Evolutionary conservation across 2,888 invertebrate genomes (phyloP).

Genomic region (Polyommatus iphigenia): DNA sequence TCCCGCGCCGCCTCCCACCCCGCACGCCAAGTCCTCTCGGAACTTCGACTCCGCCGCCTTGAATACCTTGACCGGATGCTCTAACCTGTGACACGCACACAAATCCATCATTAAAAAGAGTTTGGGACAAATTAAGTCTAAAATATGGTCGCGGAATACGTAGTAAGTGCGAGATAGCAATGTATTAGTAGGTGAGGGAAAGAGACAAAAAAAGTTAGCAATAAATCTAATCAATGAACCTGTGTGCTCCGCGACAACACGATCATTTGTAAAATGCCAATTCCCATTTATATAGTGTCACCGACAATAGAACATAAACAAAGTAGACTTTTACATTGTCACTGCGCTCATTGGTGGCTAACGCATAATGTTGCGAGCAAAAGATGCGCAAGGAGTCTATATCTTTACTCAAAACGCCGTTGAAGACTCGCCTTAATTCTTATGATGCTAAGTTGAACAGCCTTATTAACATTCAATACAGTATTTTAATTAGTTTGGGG

Average conservation of each 20-base stretch:
- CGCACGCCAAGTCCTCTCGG: slow-evolving; percentile 64
- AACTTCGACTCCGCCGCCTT: slow-evolving; percentile 79
- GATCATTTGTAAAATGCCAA: too few species aligned
- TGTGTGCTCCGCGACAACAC: too few species aligned
- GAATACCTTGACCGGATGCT: slow-evolving; percentile 94
- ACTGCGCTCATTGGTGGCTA: slow-evolving; percentile 55
- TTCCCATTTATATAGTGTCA: slow-evolving; percentile 45
- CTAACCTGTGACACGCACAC: slow-evolving; percentile 81
- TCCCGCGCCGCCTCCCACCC: slow-evolving; percentile 49
- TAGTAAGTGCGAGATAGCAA: neutral
- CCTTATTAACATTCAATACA: too few species aligned
- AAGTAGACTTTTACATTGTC: slow-evolving; percentile 47
- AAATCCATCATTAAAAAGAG: neutral
- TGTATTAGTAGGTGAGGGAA: too few species aligned
- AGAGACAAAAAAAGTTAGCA: too few species aligned
- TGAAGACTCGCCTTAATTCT: slow-evolving; percentile 47
- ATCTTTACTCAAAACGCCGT: slow-evolving; percentile 47
- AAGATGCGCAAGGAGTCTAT: slow-evolving; percentile 51
- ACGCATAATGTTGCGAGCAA: slow-evolving; percentile 56
- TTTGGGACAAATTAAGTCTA: neutral
- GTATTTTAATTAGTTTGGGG: too few species aligned
- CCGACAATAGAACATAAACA: slow-evolving; percentile 57
- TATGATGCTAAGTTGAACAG: neutral
- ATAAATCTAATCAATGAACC: too few species aligned
- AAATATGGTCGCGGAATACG: neutral